phyloP scores from a whole-genome alignment of 2,113 vertebrate species.

The Noturus placidus region DNA sequence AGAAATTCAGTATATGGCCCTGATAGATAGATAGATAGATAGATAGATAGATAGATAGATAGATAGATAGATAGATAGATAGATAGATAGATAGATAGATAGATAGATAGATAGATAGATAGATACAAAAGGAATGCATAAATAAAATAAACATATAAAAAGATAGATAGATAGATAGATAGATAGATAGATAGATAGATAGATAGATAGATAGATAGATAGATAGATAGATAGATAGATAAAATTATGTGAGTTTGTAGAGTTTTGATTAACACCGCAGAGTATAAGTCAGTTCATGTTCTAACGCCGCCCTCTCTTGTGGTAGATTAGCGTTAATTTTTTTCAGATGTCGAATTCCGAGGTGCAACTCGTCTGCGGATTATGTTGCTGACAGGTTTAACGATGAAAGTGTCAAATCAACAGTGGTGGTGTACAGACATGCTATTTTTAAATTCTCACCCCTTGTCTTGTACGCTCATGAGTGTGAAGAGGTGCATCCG shows the following conservation, averaged over 20 bases:
- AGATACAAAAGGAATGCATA: too few species aligned
- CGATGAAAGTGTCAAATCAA: not conserved
- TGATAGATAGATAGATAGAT: not conserved
- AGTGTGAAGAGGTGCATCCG: not conserved
- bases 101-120: too few species aligned
- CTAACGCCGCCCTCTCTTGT: not conserved
- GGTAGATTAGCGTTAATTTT: not conserved
- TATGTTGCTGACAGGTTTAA: not conserved
- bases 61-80: not conserved
- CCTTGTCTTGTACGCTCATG: not conserved
- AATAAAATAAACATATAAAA: too few species aligned
- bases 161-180: not conserved
- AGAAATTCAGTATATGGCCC: too few species aligned
- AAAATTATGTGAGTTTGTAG: not conserved
- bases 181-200: not conserved
- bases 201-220: not conserved
- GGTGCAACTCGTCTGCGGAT: not conserved
- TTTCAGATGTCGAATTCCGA: not conserved
- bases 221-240: not conserved
- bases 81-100: not conserved
- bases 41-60: not conserved
- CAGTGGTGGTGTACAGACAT: not conserved
- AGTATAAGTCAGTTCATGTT: not conserved
- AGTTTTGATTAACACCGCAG: not conserved
- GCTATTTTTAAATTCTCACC: slow-evolving; percentile 10